phyloP scores from a whole-genome alignment of 1,140 invertebrate genomes.

The Bombus balteatus region DNA sequence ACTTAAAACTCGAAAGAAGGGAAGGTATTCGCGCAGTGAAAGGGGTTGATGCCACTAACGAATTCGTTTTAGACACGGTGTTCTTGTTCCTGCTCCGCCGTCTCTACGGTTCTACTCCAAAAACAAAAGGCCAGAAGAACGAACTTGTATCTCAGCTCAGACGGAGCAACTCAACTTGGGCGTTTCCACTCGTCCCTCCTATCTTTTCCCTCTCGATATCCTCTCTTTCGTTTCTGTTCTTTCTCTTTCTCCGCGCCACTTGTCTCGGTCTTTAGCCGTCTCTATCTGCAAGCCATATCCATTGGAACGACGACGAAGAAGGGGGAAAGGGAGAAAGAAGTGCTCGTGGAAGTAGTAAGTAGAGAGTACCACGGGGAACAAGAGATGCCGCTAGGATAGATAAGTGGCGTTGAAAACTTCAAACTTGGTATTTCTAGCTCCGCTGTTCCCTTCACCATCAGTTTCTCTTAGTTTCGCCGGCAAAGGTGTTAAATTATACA shows the following conservation, averaged over 20 bases:
- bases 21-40: conserved; percentile 16
- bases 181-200: conserved; percentile 34
- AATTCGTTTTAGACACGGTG: conserved; percentile 58
- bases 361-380: conserved; percentile 34
- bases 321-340: conserved; percentile 53
- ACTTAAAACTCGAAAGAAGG: conserved; percentile 50
- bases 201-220: conserved; percentile 47
- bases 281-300: conserved; percentile 70
- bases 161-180: conserved; percentile 59
- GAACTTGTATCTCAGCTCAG: conserved; percentile 70
- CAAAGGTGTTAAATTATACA: conserved; percentile 80
- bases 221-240: conserved; percentile 8
- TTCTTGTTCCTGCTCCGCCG: conserved; percentile 37
- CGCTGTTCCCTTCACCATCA: conserved; percentile 45
- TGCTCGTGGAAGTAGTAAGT: conserved; percentile 19
- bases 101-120: conserved; percentile 50
- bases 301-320: conserved; percentile 44
- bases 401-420: conserved; percentile 75
- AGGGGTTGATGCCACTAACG: conserved; percentile 64
- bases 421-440: conserved; percentile 71
- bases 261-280: conserved; percentile 41
- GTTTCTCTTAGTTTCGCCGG: conserved; percentile 66
- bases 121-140: conserved; percentile 68
- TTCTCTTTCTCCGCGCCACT: neutral
- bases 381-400: conserved; percentile 61